phyloP scores from a whole-genome alignment of 2,888 invertebrate genomes.

The Habrosyne pyritoides region DNA sequence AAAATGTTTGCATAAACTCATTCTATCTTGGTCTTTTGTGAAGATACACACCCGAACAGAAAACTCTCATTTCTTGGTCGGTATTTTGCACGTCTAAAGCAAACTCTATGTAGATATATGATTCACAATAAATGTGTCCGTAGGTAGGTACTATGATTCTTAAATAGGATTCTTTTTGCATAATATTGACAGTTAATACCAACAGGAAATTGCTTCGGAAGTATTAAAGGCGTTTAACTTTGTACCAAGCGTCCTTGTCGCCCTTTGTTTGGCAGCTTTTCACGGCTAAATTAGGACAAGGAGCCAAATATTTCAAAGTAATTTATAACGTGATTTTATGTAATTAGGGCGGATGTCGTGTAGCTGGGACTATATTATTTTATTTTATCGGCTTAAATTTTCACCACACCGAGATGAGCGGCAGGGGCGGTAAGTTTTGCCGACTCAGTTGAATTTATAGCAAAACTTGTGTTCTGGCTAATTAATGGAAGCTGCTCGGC shows the following conservation, averaged over 20 bases:
- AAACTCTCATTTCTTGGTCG: slow-evolving; percentile 41
- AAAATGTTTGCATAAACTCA: slow-evolving; percentile 51
- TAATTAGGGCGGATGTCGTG: slow-evolving; percentile 71
- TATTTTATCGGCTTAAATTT: slow-evolving; percentile 80
- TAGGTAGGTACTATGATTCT: not conserved
- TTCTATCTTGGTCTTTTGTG: slow-evolving; percentile 48
- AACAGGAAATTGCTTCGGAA: slow-evolving; percentile 59
- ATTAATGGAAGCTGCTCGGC: slow-evolving; percentile 77
- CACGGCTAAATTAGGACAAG: slow-evolving; percentile 59
- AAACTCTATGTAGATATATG: slow-evolving; percentile 7
- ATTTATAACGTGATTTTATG: slow-evolving; percentile 74
- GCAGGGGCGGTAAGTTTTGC: slow-evolving; percentile 70
- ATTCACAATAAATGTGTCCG: too few relatives aligned
- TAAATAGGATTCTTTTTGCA: slow-evolving; percentile 54
- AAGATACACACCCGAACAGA: slow-evolving; percentile 39
- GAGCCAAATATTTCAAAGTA: slow-evolving; percentile 65
- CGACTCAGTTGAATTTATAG: slow-evolving; percentile 76
- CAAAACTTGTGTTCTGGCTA: slow-evolving; percentile 79
- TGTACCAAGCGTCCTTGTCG: slow-evolving; percentile 56
- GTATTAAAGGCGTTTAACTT: slow-evolving; percentile 67
- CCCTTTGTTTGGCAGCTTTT: slow-evolving; percentile 68
- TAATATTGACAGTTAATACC: slow-evolving; percentile 63
- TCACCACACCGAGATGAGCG: slow-evolving; percentile 68
- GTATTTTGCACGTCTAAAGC: slow-evolving; percentile 40
- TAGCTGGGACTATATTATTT: slow-evolving; percentile 70